Conservation (phyloP, 2,113 vertebrate genomes). For the Nasalis larvatus region DNA sequence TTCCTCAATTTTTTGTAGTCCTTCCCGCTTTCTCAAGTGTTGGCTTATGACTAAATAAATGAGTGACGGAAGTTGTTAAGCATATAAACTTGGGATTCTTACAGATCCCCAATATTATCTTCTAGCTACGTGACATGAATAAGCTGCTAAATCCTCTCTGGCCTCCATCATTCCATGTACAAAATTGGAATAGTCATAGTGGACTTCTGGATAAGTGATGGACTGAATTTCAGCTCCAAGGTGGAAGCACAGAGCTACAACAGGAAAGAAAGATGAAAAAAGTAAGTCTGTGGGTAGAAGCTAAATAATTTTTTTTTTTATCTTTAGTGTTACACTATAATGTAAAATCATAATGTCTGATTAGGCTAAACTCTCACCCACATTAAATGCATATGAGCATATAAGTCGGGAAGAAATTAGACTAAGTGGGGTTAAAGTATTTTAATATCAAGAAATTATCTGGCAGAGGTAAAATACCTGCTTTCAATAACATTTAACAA, state of each 20-base stretch:
- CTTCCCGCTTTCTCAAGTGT: not conserved
- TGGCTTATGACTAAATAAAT: not conserved
- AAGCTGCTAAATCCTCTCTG: not conserved
- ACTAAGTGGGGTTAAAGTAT: not conserved
- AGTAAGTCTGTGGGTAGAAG: not conserved
- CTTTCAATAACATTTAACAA: not conserved
- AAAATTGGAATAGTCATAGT: not conserved
- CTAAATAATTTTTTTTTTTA: not conserved
- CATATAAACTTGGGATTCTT: not conserved
- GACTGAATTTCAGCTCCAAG: not conserved
- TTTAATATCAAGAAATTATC: not conserved
- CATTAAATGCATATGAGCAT: not conserved
- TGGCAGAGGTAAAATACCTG: not conserved
- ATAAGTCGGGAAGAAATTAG: not conserved
- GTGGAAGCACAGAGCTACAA: not conserved
- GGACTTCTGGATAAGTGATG: not conserved
- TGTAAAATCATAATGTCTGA: not conserved
- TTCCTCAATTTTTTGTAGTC: not conserved
- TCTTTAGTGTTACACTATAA: not conserved
- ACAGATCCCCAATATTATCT: not conserved
- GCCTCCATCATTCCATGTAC: not conserved
- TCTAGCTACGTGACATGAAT: not conserved
- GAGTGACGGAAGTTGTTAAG: not conserved
- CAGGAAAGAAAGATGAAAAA: not conserved
- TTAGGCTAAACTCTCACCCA: not conserved